These are phyloP conservation scores for Drosophila sturtevanti DNA, from an alignment of 1,140 invertebrate genomes.

Conservation along the genomic window DNA sequence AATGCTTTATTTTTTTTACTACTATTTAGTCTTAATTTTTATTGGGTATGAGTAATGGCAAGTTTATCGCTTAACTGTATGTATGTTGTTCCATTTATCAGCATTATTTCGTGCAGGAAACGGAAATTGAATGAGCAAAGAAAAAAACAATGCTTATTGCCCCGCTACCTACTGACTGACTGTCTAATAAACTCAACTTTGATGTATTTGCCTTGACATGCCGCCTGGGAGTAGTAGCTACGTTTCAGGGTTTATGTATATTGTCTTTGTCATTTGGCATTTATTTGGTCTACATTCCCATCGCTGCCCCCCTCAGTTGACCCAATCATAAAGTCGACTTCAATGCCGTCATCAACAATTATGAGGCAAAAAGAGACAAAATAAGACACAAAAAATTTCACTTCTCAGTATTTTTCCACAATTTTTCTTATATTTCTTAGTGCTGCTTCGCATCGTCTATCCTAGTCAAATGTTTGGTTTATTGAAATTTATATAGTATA, in stretches of 20 bases:
- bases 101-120: constrained; percentile 18
- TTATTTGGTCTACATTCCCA: constrained; percentile 32
- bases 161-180: constrained; percentile 21
- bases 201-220: constrained; percentile 38
- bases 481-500: constrained; percentile 8
- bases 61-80: constrained; percentile 48
- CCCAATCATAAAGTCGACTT: constrained; percentile 37
- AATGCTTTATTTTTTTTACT: neutral
- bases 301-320: neutral
- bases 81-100: constrained; percentile 20
- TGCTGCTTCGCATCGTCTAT: neutral
- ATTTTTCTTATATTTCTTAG: neutral
- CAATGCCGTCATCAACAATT: constrained; percentile 49
- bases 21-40: constrained; percentile 4
- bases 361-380: constrained; percentile 14
- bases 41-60: constrained; percentile 49
- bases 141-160: constrained; percentile 6
- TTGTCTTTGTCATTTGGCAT: constrained; percentile 31
- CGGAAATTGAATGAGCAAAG: constrained; percentile 16
- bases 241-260: constrained; percentile 38
- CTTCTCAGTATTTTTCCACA: neutral
- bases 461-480: constrained; percentile 9
- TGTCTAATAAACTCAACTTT: constrained; percentile 44
- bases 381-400: neutral
- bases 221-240: constrained; percentile 9